These are phyloP conservation scores for Sinonovacula constricta DNA, from an alignment of 1,140 invertebrate species.

Conservation along the genomic window DNA sequence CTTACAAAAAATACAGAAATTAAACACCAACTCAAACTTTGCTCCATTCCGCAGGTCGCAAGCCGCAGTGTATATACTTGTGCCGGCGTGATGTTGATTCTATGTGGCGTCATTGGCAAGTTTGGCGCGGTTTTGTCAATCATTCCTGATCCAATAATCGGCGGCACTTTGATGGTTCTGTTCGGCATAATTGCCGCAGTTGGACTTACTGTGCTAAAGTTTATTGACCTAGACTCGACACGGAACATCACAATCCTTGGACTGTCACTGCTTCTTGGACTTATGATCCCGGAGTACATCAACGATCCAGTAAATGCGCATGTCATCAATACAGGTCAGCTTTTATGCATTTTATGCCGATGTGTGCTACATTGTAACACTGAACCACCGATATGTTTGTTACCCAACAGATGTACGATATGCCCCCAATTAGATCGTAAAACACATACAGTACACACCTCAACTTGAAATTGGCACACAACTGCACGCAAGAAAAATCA, in stretches of 20 bases:
- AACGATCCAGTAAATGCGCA: slow-evolving; percentile 79
- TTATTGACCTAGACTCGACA: slow-evolving; percentile 88
- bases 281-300: slow-evolving; percentile 87
- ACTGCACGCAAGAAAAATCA: too few species aligned
- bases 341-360: too few species aligned
- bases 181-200: slow-evolving; percentile 82
- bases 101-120: slow-evolving; percentile 84
- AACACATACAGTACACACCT: too few species aligned
- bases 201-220: slow-evolving; percentile 87
- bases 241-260: slow-evolving; percentile 91
- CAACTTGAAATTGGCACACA: too few species aligned
- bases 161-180: slow-evolving; percentile 88
- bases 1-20: too few species aligned
- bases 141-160: slow-evolving; percentile 82
- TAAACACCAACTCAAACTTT: too few species aligned
- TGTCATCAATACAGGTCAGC: slow-evolving; percentile 84
- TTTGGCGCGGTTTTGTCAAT: slow-evolving; percentile 89
- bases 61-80: slow-evolving; percentile 81
- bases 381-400: too few species aligned
- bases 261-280: slow-evolving; percentile 90
- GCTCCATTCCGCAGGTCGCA: slow-evolving; percentile 63
- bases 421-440: too few species aligned
- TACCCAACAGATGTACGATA: too few species aligned
- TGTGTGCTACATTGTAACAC: too few species aligned
- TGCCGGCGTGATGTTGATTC: slow-evolving; percentile 87